phyloP scores from a whole-genome alignment of 2,888 invertebrate genomes.

The Cremastinae sp. region DNA sequence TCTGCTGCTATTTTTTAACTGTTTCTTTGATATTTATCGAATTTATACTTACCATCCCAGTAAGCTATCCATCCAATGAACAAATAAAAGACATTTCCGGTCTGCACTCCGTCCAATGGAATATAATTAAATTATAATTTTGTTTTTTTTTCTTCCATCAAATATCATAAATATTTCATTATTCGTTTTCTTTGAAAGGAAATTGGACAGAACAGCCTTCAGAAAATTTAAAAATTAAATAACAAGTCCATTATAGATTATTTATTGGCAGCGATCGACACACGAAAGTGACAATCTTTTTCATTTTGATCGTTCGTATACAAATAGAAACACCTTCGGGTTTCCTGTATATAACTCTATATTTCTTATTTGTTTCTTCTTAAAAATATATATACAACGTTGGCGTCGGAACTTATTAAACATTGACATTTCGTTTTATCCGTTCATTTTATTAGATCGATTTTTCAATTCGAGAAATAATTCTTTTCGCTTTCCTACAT shows the following conservation, averaged over 20 bases:
- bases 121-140: too few species aligned
- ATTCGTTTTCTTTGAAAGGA: too few species aligned
- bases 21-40: too few species aligned
- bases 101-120: too few species aligned
- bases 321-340: constrained; percentile 39
- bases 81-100: too few species aligned
- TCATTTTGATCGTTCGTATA: constrained; percentile 35
- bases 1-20: too few species aligned
- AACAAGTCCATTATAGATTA: constrained; percentile 36
- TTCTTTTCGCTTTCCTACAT: constrained; percentile 21
- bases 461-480: constrained; percentile 28
- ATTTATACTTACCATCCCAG: too few species aligned
- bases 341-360: constrained; percentile 12
- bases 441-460: constrained; percentile 39
- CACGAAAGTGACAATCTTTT: constrained; percentile 35
- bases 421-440: constrained; percentile 7
- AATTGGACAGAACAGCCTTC: too few species aligned
- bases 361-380: constrained; percentile 18
- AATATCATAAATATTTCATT: too few species aligned
- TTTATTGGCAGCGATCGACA: constrained; percentile 57
- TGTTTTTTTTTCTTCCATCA: too few species aligned
- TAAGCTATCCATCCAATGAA: too few species aligned
- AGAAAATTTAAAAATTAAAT: background rate
- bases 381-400: constrained; percentile 58
- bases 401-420: constrained; percentile 16